phyloP scores from a whole-genome alignment of 1,140 invertebrate genomes.

The Phymorhynchus buccinoides region DNA sequence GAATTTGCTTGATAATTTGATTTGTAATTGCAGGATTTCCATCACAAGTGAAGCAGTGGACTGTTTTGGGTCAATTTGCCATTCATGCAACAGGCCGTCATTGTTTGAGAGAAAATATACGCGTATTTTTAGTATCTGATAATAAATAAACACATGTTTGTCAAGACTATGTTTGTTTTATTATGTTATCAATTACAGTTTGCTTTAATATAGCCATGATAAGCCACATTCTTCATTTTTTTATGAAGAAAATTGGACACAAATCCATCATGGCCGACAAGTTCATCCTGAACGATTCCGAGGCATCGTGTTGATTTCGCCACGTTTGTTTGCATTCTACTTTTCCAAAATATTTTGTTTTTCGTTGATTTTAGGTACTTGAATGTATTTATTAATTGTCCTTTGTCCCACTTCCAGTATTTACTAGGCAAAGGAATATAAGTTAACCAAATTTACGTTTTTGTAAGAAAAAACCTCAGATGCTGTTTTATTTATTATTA shows the following conservation, averaged over 20 bases:
- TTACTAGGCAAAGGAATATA: too few species aligned
- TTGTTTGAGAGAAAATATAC: neutral
- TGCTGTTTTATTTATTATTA: too few species aligned
- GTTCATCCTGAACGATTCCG: neutral
- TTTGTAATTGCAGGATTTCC: neutral
- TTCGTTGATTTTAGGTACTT: too few species aligned
- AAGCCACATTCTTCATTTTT: neutral
- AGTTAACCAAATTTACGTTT: too few species aligned
- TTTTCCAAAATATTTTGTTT: too few species aligned
- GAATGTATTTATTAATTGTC: too few species aligned
- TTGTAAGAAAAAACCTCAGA: too few species aligned
- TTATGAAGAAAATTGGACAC: neutral
- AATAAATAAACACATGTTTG: neutral
- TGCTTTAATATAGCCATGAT: neutral
- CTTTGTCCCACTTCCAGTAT: too few species aligned
- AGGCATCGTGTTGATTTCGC: neutral
- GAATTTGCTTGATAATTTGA: neutral
- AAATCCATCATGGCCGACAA: slow-evolving; percentile 7
- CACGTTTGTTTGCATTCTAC: neutral
- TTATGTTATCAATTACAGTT: neutral
- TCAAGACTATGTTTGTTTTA: neutral
- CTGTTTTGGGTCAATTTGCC: neutral
- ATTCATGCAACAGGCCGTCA: slow-evolving; percentile 6
- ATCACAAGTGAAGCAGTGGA: neutral
- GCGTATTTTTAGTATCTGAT: neutral